Conservation (phyloP, 2,888 invertebrate genomes). For the Torymus auratus region DNA sequence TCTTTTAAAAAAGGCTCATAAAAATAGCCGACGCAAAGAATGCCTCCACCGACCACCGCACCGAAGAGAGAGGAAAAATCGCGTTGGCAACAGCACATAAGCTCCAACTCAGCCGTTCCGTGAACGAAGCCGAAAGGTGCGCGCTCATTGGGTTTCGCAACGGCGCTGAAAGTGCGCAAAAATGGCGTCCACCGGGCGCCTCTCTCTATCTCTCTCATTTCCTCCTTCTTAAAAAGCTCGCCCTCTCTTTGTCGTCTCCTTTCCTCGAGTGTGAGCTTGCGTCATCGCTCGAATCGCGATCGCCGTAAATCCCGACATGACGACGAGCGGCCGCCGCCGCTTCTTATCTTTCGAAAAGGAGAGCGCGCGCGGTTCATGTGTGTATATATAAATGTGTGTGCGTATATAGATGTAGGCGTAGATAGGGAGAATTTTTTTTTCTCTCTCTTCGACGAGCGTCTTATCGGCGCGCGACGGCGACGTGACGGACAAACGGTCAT, state of each 20-base stretch:
- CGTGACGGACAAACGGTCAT: slow-evolving; percentile 8
- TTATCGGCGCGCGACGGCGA: not conserved
- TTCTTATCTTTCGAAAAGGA: slow-evolving; percentile 48
- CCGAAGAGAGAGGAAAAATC: too few relatives aligned
- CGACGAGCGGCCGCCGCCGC: slow-evolving; percentile 63
- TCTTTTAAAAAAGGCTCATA: too few relatives aligned
- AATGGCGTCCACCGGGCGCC: slow-evolving; percentile 13
- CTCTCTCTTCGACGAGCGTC: slow-evolving; percentile 33
- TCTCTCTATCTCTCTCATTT: not conserved
- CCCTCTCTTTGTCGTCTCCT: not conserved
- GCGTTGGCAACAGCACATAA: too few relatives aligned
- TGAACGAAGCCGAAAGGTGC: not conserved
- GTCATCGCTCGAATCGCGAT: slow-evolving; percentile 66
- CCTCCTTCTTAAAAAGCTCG: too few relatives aligned
- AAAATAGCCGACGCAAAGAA: too few relatives aligned
- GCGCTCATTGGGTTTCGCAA: slow-evolving; percentile 36
- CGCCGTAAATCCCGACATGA: slow-evolving; percentile 60
- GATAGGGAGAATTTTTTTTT: slow-evolving; percentile 8
- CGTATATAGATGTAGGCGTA: slow-evolving; percentile 11
- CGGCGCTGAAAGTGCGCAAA: not conserved
- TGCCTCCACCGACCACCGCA: too few relatives aligned
- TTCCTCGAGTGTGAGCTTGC: slow-evolving; percentile 60
- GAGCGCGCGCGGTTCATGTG: not conserved
- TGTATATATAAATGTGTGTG: not conserved
- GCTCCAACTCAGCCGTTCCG: not conserved